phyloP scores from a whole-genome alignment of 2,113 vertebrate species.

The Rhegmatorhina hoffmannsi region DNA sequence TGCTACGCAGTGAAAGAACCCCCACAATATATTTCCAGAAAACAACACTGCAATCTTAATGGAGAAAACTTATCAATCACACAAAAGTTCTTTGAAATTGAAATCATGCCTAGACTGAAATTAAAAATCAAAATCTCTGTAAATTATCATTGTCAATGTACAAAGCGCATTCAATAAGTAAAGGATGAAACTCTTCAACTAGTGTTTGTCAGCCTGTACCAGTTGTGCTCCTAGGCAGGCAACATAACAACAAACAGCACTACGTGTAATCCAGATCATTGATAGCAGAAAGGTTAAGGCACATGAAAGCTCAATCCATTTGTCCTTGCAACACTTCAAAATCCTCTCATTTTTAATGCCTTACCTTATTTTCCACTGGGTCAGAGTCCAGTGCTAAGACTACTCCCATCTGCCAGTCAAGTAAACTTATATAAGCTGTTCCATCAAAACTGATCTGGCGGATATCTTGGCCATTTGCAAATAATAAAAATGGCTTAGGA shows the following conservation, averaged over 20 bases:
- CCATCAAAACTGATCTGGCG: constrained; percentile 82
- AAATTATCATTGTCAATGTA: background rate
- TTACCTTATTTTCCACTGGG: constrained; percentile 87
- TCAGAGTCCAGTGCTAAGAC: constrained; percentile 90
- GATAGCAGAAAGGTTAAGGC: constrained; percentile 41
- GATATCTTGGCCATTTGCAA: constrained; percentile 86
- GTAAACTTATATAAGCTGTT: constrained; percentile 75
- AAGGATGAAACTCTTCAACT: background rate
- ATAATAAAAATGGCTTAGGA: constrained; percentile 83
- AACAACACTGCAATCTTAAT: background rate
- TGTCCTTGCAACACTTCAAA: constrained; percentile 53
- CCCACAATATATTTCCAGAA: background rate
- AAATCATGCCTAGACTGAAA: background rate
- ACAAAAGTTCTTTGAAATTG: background rate
- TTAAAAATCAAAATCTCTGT: background rate
- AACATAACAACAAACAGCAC: background rate
- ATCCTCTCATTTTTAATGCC: constrained; percentile 60
- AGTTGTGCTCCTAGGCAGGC: background rate
- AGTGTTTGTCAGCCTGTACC: background rate
- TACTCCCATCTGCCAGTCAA: constrained; percentile 83
- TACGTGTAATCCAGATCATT: background rate
- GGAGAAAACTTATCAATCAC: background rate
- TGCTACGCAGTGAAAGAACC: fast-evolving
- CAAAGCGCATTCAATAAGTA: background rate
- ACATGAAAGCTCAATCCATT: constrained; percentile 33